These are phyloP conservation scores for Thunnus thynnus DNA, from an alignment of 2,113 vertebrate genomes.

Conservation along the genomic window DNA sequence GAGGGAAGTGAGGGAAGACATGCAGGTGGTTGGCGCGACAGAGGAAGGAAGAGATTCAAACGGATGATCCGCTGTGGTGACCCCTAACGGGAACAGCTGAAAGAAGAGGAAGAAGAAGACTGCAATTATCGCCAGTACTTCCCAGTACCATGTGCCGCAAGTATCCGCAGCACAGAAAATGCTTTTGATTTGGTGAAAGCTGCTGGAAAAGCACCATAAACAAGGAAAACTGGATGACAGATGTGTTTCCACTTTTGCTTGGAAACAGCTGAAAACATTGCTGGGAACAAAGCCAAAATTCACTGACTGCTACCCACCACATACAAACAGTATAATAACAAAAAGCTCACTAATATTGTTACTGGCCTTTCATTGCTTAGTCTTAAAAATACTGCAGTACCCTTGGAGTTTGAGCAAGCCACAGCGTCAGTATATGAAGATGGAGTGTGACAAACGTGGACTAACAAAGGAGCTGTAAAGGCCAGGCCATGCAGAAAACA, in stretches of 20 bases:
- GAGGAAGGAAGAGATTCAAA: no score
- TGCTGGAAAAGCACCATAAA: slow-evolving; percentile 43
- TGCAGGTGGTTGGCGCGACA: no score
- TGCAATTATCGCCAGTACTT: not conserved
- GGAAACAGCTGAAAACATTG: slow-evolving; percentile 45
- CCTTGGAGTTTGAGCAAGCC: not conserved
- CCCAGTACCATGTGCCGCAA: not conserved
- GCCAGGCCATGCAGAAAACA: slow-evolving; percentile 44
- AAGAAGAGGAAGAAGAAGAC: no score
- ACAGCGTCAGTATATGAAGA: slow-evolving; percentile 14
- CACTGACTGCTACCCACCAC: not conserved
- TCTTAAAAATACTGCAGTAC: slow-evolving; percentile 8
- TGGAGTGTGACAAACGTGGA: slow-evolving; percentile 28
- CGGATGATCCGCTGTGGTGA: no score
- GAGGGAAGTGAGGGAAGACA: no score
- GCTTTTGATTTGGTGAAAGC: slow-evolving; percentile 12
- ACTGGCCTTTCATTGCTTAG: slow-evolving; percentile 15
- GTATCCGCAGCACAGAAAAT: slow-evolving; percentile 2
- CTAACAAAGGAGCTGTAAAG: slow-evolving; percentile 30
- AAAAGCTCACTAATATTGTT: not conserved
- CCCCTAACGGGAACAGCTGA: no score
- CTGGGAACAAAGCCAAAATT: slow-evolving; percentile 30
- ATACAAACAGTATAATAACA: slow-evolving; percentile 5
- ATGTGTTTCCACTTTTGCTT: slow-evolving; percentile 35
- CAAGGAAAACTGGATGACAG: slow-evolving; percentile 47